Base-by-base conservation (phyloP, 2,888 invertebrate species). In the Tolmerus cingulatus region DNA sequence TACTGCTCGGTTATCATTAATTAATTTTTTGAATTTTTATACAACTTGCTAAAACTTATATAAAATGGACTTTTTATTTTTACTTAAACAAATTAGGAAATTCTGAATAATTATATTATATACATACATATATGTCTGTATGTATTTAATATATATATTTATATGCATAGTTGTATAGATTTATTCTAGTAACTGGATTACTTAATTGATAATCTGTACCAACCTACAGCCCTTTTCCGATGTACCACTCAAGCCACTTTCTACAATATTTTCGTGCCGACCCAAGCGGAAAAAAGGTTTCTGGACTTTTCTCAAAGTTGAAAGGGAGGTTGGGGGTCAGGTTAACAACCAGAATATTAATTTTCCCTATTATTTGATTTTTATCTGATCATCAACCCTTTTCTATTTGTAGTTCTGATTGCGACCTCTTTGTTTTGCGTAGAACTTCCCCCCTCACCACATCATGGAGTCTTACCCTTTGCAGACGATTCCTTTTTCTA, bases 301-400 rank as follows among this genome's bases (percentile, higher is more conserved):
- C 43, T 14, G 3, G 43, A 5, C 43, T 46, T 76, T 74, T 77
- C 66, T 34, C 37, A 27, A 66, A 23, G 30, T 8, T 30, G 46
- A n/a, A 74, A 86, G 74, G 34, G 2, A 3, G 34, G 2, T 34
- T 3, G 34, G 34, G 34, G 5, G 16, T 12, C 43, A 46, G 43
- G 43, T 46, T 86, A 87, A 85, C 87, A 77, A 86, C 74, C 74
- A 74, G 88, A 88, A 88, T 88, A 88, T 88, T 88, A 88, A 88
- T 88, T 88, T 88, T 86, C 84, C 84, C 88, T 84, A 88, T 88
- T 88, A 88, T 88, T 88, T 87, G 88, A 88, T 88, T 88, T 88
- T 88, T 87, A 88, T 88, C 88, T 87, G 88, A 86, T 86, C 87
- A 87, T 77, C 84, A 84, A 84, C 87, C 87, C 87, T 87, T 87